Percentiles rank a stretch among this genome's conserved stretches.
Conservation (phyloP, 2,113 vertebrate genomes). For the Chloropsis cyanopogon region DNA sequence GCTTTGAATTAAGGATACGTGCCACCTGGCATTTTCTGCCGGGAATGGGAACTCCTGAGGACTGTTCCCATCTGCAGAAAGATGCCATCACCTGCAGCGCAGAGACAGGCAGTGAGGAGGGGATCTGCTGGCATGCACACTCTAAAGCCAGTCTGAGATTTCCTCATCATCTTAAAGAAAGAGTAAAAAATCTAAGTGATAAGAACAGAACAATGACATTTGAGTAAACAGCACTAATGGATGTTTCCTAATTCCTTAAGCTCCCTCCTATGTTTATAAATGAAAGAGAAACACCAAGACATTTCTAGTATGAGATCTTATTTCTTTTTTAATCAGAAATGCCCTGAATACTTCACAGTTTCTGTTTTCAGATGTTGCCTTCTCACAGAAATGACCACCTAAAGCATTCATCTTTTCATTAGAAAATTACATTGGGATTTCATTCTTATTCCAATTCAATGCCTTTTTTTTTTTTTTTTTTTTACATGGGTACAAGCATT, state of each 20-base stretch:
- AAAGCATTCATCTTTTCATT: neutral
- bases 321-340: neutral
- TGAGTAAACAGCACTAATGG: neutral
- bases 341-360: neutral
- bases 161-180: neutral
- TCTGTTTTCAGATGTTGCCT: neutral
- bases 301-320: neutral
- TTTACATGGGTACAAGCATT: neutral
- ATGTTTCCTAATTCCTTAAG: neutral
- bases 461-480: neutral
- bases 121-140: neutral
- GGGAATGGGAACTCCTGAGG: neutral
- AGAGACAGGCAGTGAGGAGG: neutral
- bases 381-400: neutral
- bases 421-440: neutral
- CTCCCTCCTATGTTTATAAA: neutral
- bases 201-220: neutral
- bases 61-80: neutral
- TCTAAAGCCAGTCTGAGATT: neutral
- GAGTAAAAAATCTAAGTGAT: neutral
- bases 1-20: neutral
- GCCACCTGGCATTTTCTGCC: neutral
- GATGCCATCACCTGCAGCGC: neutral
- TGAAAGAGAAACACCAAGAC: neutral
- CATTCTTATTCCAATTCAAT: neutral